Evolutionary conservation across 1,140 invertebrate genomes (phyloP).

Genomic region (Pseudomyrmex flavicornis): DNA sequence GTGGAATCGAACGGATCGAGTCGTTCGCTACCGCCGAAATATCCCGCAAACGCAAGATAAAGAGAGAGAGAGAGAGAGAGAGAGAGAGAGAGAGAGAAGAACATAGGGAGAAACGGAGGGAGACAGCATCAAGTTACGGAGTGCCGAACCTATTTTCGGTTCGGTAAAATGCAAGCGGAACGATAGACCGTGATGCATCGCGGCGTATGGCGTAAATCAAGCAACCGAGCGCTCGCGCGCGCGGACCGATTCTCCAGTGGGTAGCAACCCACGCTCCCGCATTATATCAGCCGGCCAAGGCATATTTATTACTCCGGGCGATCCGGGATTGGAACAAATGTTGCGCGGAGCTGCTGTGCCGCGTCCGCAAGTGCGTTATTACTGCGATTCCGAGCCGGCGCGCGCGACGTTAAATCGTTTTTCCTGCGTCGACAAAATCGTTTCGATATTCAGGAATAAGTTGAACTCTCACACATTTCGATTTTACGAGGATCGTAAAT

Average conservation of each 20-base stretch:
- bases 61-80: constrained; percentile 6
- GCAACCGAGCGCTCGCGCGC: constrained; percentile 71
- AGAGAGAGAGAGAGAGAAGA: background rate
- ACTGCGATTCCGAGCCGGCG: constrained; percentile 23
- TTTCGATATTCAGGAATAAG: constrained; percentile 7
- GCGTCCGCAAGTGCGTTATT: constrained; percentile 64
- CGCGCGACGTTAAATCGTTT: constrained; percentile 19
- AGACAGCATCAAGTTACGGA: constrained; percentile 67
- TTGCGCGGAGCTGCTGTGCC: constrained; percentile 54
- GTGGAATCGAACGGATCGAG: constrained; percentile 53
- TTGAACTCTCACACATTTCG: background rate
- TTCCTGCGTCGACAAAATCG: background rate
- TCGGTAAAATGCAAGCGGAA: constrained; percentile 78
- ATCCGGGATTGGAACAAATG: constrained; percentile 80
- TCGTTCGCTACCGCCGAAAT: background rate
- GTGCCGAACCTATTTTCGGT: constrained; percentile 77
- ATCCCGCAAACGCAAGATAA: background rate
- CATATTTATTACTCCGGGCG: constrained; percentile 81
- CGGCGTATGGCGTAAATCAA: constrained; percentile 82
- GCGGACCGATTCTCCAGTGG: constrained; percentile 78
- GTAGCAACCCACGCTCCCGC: constrained; percentile 80
- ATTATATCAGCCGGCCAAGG: constrained; percentile 80
- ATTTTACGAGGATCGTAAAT: background rate
- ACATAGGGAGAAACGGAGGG: constrained; percentile 32
- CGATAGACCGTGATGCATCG: constrained; percentile 80